These are phyloP conservation scores for Prorops nasuta DNA, from an alignment of 1,140 invertebrate genomes.

Conservation along the genomic window DNA sequence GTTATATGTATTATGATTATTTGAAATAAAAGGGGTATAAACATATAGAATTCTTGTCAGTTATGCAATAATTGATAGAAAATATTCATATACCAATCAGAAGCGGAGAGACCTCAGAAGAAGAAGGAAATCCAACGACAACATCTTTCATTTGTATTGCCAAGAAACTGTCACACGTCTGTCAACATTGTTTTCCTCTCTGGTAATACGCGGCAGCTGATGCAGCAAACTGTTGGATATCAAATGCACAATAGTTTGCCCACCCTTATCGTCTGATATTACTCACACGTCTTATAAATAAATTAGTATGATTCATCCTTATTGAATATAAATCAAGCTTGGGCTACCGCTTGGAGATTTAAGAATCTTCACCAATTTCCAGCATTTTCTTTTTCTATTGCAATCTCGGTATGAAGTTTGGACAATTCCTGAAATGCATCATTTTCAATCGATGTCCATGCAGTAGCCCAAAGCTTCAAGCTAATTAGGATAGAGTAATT, in stretches of 20 bases:
- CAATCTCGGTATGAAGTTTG: too few relatives aligned
- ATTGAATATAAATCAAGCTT: constrained; percentile 23
- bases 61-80: constrained; percentile 38
- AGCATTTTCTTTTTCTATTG: too few relatives aligned
- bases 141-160: constrained; percentile 40
- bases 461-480: constrained; percentile 35
- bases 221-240: constrained; percentile 54
- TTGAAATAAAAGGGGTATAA: constrained; percentile 33
- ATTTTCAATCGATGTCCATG: too few relatives aligned
- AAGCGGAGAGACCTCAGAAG: constrained; percentile 43
- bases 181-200: constrained; percentile 40
- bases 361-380: too few relatives aligned
- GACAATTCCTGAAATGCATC: too few relatives aligned
- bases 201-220: constrained; percentile 39
- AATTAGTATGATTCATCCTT: constrained; percentile 36
- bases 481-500: constrained; percentile 28
- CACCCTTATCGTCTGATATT: constrained; percentile 35
- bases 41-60: constrained; percentile 33
- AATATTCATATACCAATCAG: constrained; percentile 48
- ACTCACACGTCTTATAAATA: constrained; percentile 33
- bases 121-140: constrained; percentile 41
- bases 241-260: constrained; percentile 51
- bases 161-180: constrained; percentile 37
- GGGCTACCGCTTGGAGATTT: constrained; percentile 34
- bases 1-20: too few relatives aligned